Conservation (phyloP, 2,113 vertebrate genomes). For the Toxotes jaculatrix region DNA sequence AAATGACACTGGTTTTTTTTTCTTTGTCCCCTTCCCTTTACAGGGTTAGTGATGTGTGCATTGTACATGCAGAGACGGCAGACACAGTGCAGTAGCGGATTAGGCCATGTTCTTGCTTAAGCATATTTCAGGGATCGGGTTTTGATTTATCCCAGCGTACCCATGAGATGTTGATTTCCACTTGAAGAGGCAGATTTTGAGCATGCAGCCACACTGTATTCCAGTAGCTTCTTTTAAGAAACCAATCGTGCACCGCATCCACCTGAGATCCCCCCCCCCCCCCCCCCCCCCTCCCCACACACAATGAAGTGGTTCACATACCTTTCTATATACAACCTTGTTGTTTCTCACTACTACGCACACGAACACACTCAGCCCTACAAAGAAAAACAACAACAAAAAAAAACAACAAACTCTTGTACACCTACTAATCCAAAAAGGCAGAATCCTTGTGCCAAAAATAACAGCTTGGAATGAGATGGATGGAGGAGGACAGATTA, state of each 20-base stretch:
- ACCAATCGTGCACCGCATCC: conserved; percentile 19
- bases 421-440: conserved; percentile 83
- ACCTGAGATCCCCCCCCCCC: too few relatives aligned
- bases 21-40: neutral
- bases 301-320: conserved; percentile 18
- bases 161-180: conserved; percentile 64
- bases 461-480: conserved; percentile 84
- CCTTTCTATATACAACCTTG: conserved; percentile 8
- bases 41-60: conserved; percentile 27
- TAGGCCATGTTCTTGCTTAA: conserved; percentile 64
- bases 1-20: neutral
- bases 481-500: conserved; percentile 84
- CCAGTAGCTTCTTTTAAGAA: conserved; percentile 35
- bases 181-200: conserved; percentile 44
- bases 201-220: conserved; percentile 10
- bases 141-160: conserved; percentile 41
- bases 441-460: conserved; percentile 80
- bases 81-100: conserved; percentile 49
- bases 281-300: too few relatives aligned
- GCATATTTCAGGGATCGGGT: conserved; percentile 57
- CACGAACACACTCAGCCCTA: conserved; percentile 28
- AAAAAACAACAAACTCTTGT: conserved; percentile 40
- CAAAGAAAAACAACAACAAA: neutral
- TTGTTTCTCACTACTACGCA: conserved; percentile 47
- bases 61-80: conserved; percentile 33